Evolutionary conservation across 2,888 invertebrate species (phyloP).

Genomic region (Stenoptilia bipunctidactyla): DNA sequence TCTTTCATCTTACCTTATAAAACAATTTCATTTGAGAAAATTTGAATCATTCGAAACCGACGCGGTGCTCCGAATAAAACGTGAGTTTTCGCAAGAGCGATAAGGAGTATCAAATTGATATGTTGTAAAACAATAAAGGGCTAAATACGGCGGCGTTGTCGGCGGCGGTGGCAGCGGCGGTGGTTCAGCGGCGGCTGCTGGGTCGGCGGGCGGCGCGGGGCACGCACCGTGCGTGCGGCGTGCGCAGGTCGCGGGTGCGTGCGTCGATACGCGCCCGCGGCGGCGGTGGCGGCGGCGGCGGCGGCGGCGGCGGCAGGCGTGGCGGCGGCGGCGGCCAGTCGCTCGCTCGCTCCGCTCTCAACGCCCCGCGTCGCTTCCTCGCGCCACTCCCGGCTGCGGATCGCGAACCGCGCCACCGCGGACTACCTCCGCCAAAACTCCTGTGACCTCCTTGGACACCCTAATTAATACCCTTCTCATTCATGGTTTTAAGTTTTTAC

Average conservation of each 20-base stretch:
- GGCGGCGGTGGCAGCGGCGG: constrained; percentile 13
- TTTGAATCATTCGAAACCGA: too few species aligned
- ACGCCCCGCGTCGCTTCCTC: constrained; percentile 43
- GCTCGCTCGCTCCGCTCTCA: constrained; percentile 25
- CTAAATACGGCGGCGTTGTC: constrained; percentile 35
- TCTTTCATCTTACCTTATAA: too few species aligned
- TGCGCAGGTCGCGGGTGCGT: neutral
- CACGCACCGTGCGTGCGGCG: constrained; percentile 20
- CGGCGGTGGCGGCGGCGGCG: constrained; percentile 20
- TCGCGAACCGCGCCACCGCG: constrained; percentile 15
- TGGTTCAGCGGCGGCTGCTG: constrained; percentile 21
- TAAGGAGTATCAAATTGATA: constrained; percentile 3
- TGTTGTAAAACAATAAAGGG: constrained; percentile 22
- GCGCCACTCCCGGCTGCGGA: constrained; percentile 22
- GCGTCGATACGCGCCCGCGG: constrained; percentile 26
- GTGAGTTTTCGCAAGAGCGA: too few species aligned
- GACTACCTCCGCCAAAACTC: too few species aligned
- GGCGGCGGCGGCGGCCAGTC: constrained; percentile 22
- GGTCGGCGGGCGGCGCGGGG: constrained; percentile 10
- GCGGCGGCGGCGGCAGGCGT: constrained; percentile 29
- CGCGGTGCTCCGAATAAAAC: too few species aligned
- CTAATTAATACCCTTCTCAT: too few species aligned
- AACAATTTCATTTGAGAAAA: too few species aligned
- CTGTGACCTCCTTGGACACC: too few species aligned
- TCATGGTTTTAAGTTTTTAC: too few species aligned